A percentile compares a stretch with the other conserved stretches of the same genome.
Evolutionary conservation across 2,797 vertebrate species (phyloP).

Genomic region (Parauchenoglanis ngamensis): DNA sequence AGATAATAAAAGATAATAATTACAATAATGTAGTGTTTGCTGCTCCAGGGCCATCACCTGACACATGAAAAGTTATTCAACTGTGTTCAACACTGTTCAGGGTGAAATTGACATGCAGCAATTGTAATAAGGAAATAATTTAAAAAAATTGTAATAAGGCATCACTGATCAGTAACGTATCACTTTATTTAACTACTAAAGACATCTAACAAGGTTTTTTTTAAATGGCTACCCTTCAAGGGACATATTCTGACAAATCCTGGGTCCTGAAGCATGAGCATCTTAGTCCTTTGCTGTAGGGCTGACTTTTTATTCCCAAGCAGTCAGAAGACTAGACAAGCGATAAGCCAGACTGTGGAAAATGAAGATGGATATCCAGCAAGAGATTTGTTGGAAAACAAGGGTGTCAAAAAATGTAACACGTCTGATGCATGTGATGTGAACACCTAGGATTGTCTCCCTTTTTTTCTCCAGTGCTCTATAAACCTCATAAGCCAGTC

Average conservation of each 20-base stretch:
- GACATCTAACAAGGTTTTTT: not conserved
- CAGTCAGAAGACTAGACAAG: not conserved
- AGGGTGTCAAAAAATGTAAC: not conserved
- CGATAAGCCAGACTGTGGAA: not conserved
- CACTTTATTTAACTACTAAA: not conserved
- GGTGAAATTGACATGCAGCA: not conserved
- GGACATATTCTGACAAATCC: not conserved
- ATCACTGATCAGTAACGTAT: not conserved
- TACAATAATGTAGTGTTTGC: not conserved
- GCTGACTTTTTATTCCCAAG: not conserved
- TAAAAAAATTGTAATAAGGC: not conserved
- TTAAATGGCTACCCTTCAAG: not conserved
- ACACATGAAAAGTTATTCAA: not conserved
- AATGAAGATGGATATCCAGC: not conserved
- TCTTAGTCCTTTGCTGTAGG: not conserved
- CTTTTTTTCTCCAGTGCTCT: not conserved
- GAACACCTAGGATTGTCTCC: not conserved
- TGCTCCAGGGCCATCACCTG: not conserved
- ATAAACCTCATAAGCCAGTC: not conserved
- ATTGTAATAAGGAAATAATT: not conserved
- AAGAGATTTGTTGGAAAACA: not conserved
- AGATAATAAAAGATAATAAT: not conserved
- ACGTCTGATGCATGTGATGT: not conserved
- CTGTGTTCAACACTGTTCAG: not conserved
- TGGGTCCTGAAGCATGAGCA: not conserved